Conservation (phyloP, 2,888 invertebrate genomes). For the Dichetophora obliterata region DNA sequence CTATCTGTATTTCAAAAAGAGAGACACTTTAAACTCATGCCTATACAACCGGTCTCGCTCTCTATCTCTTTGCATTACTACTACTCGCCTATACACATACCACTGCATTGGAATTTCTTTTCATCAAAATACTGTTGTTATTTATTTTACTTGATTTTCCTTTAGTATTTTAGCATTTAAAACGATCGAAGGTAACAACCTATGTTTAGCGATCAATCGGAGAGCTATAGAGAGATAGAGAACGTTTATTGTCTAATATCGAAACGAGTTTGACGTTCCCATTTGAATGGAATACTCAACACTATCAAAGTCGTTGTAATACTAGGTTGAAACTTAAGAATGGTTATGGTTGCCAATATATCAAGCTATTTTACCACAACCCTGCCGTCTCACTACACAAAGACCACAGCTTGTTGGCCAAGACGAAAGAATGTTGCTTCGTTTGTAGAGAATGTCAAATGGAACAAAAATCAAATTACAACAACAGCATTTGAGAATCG, state of each 20-base stretch:
- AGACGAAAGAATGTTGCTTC: conserved; percentile 33
- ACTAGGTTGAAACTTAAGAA: conserved; percentile 39
- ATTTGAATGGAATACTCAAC: conserved; percentile 34
- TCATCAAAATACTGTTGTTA: conserved; percentile 59
- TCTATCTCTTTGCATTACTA: neutral
- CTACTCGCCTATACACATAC: neutral
- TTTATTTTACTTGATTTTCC: conserved; percentile 5
- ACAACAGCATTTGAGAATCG: conserved; percentile 57
- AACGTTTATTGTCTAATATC: neutral
- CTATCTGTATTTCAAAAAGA: too few species aligned
- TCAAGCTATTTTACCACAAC: neutral
- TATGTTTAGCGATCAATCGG: neutral
- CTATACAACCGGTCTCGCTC: neutral
- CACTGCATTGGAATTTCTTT: conserved; percentile 62
- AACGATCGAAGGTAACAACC: conserved; percentile 37
- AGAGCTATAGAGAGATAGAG: neutral
- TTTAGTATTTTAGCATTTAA: conserved; percentile 61
- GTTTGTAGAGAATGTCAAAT: conserved; percentile 36
- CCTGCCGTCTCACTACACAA: neutral
- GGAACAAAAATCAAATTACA: conserved; percentile 42
- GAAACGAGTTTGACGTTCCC: conserved; percentile 44
- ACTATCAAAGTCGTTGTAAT: neutral
- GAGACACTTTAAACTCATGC: neutral
- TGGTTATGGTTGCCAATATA: conserved; percentile 29
- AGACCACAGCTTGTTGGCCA: neutral